A percentile compares a stretch with the other conserved stretches of the same genome.
Conservation (phyloP, 1,140 invertebrate species). For the Sarcophaga bullata region DNA sequence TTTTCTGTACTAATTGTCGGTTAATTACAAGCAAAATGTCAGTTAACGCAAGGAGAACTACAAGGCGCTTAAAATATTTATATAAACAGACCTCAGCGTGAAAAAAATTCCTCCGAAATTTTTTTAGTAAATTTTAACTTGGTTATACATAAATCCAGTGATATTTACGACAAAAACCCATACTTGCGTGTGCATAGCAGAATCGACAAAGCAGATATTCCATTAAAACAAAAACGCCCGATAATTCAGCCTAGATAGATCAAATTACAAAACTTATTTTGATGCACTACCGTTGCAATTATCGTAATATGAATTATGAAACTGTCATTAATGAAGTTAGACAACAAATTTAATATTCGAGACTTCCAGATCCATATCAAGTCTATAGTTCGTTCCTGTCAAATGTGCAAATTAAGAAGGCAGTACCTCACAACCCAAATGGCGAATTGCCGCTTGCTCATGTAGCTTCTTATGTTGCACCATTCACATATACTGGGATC, state of each 20-base stretch:
- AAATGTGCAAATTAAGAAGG: too few species aligned
- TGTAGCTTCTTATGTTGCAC: neutral
- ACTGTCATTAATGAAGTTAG: constrained; percentile 43
- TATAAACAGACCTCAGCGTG: too few species aligned
- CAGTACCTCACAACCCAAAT: neutral
- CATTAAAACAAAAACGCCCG: neutral
- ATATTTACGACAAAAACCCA: too few species aligned
- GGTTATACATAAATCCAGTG: too few species aligned
- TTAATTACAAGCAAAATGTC: neutral
- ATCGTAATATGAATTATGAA: too few species aligned
- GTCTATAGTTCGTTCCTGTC: too few species aligned
- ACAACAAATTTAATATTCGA: neutral
- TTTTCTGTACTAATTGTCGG: neutral
- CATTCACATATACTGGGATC: constrained; percentile 10
- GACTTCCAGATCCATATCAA: neutral
- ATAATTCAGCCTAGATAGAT: neutral
- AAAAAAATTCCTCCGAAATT: too few species aligned
- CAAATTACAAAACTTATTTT: constrained; percentile 24
- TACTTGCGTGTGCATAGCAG: too few species aligned
- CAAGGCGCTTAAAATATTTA: neutral
- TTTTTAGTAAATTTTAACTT: too few species aligned
- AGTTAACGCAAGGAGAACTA: neutral
- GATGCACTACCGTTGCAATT: too few species aligned
- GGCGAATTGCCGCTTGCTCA: constrained; percentile 12
- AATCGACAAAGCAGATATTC: constrained; percentile 22